Evolutionary conservation across 2,888 invertebrate genomes (phyloP).

Genomic region (Caradrina kadenii): DNA sequence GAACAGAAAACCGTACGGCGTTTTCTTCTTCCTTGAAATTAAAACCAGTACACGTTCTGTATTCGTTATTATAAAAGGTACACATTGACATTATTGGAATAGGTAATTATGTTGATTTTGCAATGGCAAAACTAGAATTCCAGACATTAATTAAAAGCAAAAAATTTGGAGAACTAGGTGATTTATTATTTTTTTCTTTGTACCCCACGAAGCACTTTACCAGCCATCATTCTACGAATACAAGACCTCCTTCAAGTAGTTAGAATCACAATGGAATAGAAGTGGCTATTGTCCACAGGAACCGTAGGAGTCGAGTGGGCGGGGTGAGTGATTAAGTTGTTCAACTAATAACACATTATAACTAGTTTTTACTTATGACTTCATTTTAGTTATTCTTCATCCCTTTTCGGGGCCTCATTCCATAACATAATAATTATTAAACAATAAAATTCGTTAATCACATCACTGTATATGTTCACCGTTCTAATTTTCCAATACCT

Average conservation of each 20-base stretch:
- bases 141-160: not conserved
- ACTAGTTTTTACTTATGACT: conserved; percentile 3
- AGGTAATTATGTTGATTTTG: not conserved
- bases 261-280: conserved; percentile 33
- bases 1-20: not conserved
- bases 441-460: not conserved
- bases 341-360: conserved; percentile 26
- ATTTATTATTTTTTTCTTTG: not conserved
- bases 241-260: conserved; percentile 22
- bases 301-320: not conserved
- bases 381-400: conserved; percentile 20
- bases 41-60: not conserved
- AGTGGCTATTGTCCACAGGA: conserved; percentile 14
- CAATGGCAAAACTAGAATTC: not conserved
- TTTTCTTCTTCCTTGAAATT: not conserved
- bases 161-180: not conserved
- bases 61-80: no score
- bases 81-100: no score
- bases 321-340: conserved; percentile 29
- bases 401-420: not conserved
- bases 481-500: conserved; percentile 8
- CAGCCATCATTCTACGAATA: conserved; percentile 2
- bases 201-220: conserved; percentile 1
- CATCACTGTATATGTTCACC: not conserved
- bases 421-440: no score